Evolutionary conservation across 2,113 vertebrate genomes (phyloP), one percentile per base, ranked within the genome.

Genomic region (Gymnobelideus leadbeateri): DNA sequence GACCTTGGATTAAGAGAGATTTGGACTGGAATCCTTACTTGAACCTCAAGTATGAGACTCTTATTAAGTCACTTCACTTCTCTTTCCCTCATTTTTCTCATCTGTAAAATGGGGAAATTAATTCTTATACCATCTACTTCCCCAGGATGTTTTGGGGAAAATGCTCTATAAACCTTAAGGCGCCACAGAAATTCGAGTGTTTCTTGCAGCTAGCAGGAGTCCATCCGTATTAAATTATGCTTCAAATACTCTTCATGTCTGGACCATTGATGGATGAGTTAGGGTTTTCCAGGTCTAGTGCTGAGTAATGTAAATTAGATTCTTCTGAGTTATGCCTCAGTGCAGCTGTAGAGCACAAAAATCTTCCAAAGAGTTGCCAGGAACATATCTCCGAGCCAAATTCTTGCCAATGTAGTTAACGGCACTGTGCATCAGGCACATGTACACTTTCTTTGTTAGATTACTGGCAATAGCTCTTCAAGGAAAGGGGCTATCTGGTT

Each of bases 231-330:
- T 89, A 97, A 97, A 92, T 95, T 97, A 97, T 53, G 93, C 95
- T 93, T 96, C 97, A 77, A 96, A 90, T 98, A 96, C 94, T 98
- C 50, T 92, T 98, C 57, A 52, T 98, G 97, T 98, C 97, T 97
- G 97, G 92, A 94, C 96, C 92, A 96, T 93, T 98, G 98, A 98
- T 98, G 96, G 97, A 98, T 98, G 97, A 98, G 97, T 91, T 91
- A 77, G 96, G 96, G 95, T 95, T 96, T 96, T 98, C 97, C 98
- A 98, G 97, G 61, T 98, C 97, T 96, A 97, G 96, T 54, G 96
- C 97, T 94, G 96, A 96, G 96, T 97, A 95, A 96, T 96, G 92
- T 89, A 98, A 89, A 97, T 97, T 97, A 93, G 57, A 96, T 97
- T 98, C 96, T 97, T 94, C 96, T 94, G 97, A 98, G 97, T 93